A percentile compares a stretch with the other conserved stretches of the same genome.
Evolutionary conservation across 30 jellyfish, hydroid and myxozoan species (phyloP).

Genomic region (Turritopsis rubra): DNA sequence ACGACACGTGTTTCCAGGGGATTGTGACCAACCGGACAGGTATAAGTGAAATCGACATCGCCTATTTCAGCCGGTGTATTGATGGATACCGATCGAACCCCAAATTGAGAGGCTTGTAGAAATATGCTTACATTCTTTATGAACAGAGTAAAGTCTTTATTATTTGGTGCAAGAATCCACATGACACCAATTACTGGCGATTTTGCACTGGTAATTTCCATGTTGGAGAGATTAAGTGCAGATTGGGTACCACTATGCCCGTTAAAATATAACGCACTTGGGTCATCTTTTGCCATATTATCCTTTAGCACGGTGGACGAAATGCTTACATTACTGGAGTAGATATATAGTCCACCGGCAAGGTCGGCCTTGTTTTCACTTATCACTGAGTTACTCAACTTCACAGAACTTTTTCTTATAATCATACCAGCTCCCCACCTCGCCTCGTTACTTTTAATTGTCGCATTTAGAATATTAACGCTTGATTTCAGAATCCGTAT

Average conservation of each 20-base stretch:
- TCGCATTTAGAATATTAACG: not conserved
- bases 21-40: slow-evolving; percentile 1
- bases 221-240: not conserved
- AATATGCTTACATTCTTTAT: not conserved
- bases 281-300: not conserved
- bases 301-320: not conserved
- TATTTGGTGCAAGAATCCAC: not conserved
- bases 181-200: slow-evolving; percentile 4
- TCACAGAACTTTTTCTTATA: not conserved
- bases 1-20: not conserved
- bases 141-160: not conserved
- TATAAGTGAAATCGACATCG: not conserved
- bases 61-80: not conserved
- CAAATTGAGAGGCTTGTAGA: not conserved
- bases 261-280: slow-evolving; percentile 6
- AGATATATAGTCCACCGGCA: not conserved
- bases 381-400: not conserved
- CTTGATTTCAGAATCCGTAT: not conserved
- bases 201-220: not conserved
- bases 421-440: not conserved
- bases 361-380: not conserved
- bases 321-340: not conserved
- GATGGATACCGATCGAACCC: not conserved
- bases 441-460: not conserved
- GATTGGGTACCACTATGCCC: not conserved